Percentiles rank a stretch among this genome's conserved stretches.
Evolutionary conservation across 2,888 invertebrate species (phyloP).

Genomic region (Petrolisthes manimaculis): DNA sequence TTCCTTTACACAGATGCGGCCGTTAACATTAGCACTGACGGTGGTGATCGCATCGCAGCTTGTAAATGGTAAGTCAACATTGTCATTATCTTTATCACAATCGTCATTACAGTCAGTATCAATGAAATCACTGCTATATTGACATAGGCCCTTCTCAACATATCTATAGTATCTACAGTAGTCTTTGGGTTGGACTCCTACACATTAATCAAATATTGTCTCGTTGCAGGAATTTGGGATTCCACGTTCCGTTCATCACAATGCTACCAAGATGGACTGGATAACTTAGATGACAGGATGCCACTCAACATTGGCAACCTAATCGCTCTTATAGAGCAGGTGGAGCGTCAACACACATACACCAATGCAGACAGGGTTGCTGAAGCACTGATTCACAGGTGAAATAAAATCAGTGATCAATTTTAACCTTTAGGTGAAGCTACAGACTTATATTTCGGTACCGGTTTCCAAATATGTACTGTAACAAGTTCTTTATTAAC

Average conservation of each 20-base stretch:
- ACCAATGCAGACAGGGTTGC: constrained; percentile 30
- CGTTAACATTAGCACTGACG: too few species aligned
- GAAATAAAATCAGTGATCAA: not conserved
- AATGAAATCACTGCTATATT: too few species aligned
- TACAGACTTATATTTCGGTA: not conserved
- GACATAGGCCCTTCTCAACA: not conserved
- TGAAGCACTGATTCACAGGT: constrained; percentile 29
- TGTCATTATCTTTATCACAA: too few species aligned
- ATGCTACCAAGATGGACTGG: constrained; percentile 8
- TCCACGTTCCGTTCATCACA: not conserved
- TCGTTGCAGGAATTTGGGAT: constrained; percentile 8
- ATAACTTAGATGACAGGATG: constrained; percentile 29
- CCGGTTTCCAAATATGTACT: not conserved
- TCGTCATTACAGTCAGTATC: too few species aligned
- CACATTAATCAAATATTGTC: not conserved
- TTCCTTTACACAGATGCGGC: too few species aligned
- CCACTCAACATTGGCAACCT: constrained; percentile 42
- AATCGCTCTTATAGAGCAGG: constrained; percentile 37
- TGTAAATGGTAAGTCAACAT: too few species aligned
- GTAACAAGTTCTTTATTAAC: not conserved
- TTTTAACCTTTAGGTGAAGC: not conserved
- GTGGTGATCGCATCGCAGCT: too few species aligned
- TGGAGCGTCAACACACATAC: constrained; percentile 20
- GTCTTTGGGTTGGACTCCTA: too few species aligned
- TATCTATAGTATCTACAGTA: not conserved